Base-by-base conservation (phyloP, 2,797 vertebrate genomes). In the Xiphorhynchus erythropygius region DNA sequence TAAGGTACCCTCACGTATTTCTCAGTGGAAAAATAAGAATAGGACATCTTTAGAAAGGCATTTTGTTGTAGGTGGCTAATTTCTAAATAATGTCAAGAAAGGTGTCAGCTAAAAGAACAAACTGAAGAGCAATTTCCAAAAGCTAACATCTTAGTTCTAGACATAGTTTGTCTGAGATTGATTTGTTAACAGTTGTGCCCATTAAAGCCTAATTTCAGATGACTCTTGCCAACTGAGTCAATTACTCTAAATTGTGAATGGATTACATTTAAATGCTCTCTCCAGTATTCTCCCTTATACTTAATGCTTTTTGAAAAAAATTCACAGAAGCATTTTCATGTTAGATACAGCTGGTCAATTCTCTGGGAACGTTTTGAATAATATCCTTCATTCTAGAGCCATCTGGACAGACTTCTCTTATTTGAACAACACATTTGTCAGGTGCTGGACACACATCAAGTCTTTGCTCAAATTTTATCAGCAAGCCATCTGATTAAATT, bases 401-500 rank as follows among this genome's bases (percentile, higher is more conserved):
- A 94, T 97, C 93, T 96, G 96, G 93, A 94, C 84, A 89, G 71
- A 75, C 4, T 60, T 83, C 33, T 80, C 7, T 13, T 44, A 84
- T 50, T 64, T 44, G 50, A 93, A 87, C 95, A 87, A 59, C 18
- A 13, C 32, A 50, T 94, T 92, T 96, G 83, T 92, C 46, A 92
- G 84, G 71, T 71, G 76, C 89, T 91, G 94, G 89, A 81, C 81
- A 80, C 32, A n/a, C 35, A 85, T 93, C 75, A 91, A 91, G 23
- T 44, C 27, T n/a, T 81, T 91, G 39, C 75, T 91, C 68, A 94
- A 50, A 93, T 96, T 95, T 84, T 91, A 71, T 87, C 64, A 80
- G 64, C 49, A 91, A 85, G 71, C 57, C 68, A 83, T 81, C 49
- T 89, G 87, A 96, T 83, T 87, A 94, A 95, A 95, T 89, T 94